Evolutionary conservation across 2,888 invertebrate species (phyloP), one percentile per base, ranked within the genome.

Genomic region (Cepaea hortensis): DNA sequence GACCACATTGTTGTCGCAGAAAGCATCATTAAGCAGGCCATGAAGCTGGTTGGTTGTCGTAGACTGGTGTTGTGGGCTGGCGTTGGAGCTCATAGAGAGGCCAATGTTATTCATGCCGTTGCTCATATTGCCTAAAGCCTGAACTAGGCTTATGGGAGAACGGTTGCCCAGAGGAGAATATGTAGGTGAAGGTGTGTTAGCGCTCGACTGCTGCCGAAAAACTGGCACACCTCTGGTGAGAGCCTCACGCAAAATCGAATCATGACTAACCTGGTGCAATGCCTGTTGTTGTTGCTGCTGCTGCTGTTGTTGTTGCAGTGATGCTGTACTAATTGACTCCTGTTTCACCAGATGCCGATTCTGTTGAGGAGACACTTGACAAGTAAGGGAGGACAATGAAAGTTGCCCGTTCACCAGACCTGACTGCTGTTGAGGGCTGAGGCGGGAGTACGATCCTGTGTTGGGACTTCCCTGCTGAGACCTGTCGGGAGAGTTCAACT

Each of bases 201-300:
- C 80, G 77, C 87, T 73, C 35, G 88, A 86, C 13, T 83, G 88
- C 46, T 84, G 82, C 62, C 86, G 80, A 80, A 82, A 88, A n/a
- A 62, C 55, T 35, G 81, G 72, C 3, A 88, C 83, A 13, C 88
- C 89, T 46, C 88, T 90, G 11, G 92, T 93, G 13, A 93, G 90
- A 9, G 92, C 93, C 20, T 91, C 91, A 46, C 92, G 90, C 18
- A 93, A 89, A 82, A 93, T 91, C 9, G 92, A 92, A 85, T 91
- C 92, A 87, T 90, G 90, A 23, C 90, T 23, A 89, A 89, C 88
- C 90, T 90, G 73, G 87, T 91, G 91, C 84, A 91, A 91, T 65
- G 91, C 87, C 50, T 91, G 83, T 15, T 91, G 83, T 55, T 89
- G 90, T 86, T 90, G 90, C 55, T 91, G 91, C 84, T 91, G 91